Percentiles rank a stretch among this genome's conserved stretches.
Evolutionary conservation across 2,888 invertebrate genomes (phyloP).

Genomic region (Brenthis daphne): DNA sequence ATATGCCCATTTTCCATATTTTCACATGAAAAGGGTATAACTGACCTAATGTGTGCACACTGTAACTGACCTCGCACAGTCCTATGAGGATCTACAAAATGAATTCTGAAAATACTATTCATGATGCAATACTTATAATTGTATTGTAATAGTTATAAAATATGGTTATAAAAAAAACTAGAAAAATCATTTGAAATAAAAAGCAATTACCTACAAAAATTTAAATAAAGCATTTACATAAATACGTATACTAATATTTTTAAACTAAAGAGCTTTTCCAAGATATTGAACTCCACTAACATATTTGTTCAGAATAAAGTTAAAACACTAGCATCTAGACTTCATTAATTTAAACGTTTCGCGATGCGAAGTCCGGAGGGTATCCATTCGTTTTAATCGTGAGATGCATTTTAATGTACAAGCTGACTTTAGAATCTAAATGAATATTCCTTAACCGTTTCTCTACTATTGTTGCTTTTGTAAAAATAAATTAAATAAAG

Average conservation of each 20-base stretch:
- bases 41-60: too few species aligned
- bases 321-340: conserved; percentile 26
- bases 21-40: too few species aligned
- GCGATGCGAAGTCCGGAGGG: conserved; percentile 33
- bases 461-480: conserved; percentile 14
- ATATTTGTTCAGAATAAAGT: conserved; percentile 23
- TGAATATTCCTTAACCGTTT: conserved; percentile 35
- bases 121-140: too few species aligned
- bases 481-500: neutral
- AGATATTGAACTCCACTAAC: conserved; percentile 26
- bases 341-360: conserved; percentile 40
- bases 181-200: too few species aligned
- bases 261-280: neutral
- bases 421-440: conserved; percentile 40
- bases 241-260: neutral
- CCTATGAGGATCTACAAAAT: too few species aligned
- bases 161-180: too few species aligned
- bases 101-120: too few species aligned
- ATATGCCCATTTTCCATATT: too few species aligned
- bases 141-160: too few species aligned
- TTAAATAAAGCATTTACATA: neutral
- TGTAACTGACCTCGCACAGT: too few species aligned
- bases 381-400: conserved; percentile 35
- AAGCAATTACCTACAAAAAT: too few species aligned
- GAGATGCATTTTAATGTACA: conserved; percentile 40